phyloP scores from a whole-genome alignment of 2,888 invertebrate species.

The Pediacus dermestoides region DNA sequence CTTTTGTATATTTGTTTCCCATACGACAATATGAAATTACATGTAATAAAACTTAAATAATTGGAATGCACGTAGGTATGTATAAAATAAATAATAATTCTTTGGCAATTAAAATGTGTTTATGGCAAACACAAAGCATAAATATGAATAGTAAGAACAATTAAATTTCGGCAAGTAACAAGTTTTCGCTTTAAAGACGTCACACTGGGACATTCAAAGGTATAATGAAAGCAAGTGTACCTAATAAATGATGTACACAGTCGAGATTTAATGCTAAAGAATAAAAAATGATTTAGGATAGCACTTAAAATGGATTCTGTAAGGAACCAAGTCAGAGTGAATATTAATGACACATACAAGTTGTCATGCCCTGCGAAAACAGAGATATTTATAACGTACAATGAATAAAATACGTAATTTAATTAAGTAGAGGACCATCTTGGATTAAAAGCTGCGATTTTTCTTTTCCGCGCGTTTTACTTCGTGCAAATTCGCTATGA shows the following conservation, averaged over 20 bases:
- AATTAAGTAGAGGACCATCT: no score
- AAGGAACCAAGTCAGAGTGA: constrained; percentile 1
- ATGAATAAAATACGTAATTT: no score
- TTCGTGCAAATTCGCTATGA: no score
- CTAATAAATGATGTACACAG: constrained; percentile 23
- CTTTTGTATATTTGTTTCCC: no score
- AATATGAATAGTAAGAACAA: constrained; percentile 19
- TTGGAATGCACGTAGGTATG: no score
- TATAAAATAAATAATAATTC: no score
- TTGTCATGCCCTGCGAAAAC: not conserved
- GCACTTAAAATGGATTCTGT: constrained; percentile 12
- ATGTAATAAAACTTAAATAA: no score
- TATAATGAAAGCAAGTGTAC: constrained; percentile 7
- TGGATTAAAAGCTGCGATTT: no score
- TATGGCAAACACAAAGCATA: constrained; percentile 12
- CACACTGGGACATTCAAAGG: constrained; percentile 14
- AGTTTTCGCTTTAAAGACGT: constrained; percentile 16
- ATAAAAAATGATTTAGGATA: constrained; percentile 26
- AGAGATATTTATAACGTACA: no score
- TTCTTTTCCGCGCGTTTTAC: no score
- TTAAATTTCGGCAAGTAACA: constrained; percentile 24
- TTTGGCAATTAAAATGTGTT: constrained; percentile 28
- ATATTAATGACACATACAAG: constrained; percentile 8
- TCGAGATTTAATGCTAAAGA: constrained; percentile 19
- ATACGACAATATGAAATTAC: no score